A percentile compares a stretch with the other conserved stretches of the same genome.
Evolutionary conservation across 2,888 invertebrate species (phyloP).

Genomic region (Chymomyza fuscimana): DNA sequence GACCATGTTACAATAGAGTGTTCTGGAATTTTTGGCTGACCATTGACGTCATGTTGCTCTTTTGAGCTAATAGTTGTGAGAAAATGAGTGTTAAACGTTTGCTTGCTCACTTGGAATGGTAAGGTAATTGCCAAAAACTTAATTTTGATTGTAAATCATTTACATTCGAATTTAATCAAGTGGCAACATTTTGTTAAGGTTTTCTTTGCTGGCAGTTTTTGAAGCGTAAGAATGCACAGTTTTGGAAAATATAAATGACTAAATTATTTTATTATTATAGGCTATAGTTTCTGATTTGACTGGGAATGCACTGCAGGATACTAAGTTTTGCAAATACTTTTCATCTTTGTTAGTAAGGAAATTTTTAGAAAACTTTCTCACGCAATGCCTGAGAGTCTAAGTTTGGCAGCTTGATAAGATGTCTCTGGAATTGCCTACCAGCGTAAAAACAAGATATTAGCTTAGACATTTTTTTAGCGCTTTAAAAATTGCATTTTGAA

Average conservation of each 20-base stretch:
- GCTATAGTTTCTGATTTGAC: slow-evolving; percentile 32
- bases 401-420: no score
- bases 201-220: slow-evolving; percentile 15
- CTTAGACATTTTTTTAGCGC: no score
- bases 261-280: slow-evolving; percentile 30
- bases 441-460: no score
- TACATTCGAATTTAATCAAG: slow-evolving; percentile 40
- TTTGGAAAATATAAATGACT: slow-evolving; percentile 3
- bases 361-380: no score
- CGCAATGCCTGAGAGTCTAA: no score
- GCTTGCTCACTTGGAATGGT: background rate
- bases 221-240: slow-evolving; percentile 3
- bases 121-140: background rate
- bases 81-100: slow-evolving; percentile 40
- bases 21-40: slow-evolving; percentile 5
- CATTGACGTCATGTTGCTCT: slow-evolving; percentile 58
- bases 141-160: slow-evolving; percentile 42
- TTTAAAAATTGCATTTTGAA: no score
- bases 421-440: no score
- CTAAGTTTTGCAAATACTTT: no score
- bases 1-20: background rate
- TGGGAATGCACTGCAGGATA: slow-evolving; percentile 38
- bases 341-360: no score
- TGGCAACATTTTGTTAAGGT: slow-evolving; percentile 29
- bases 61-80: slow-evolving; percentile 59